phyloP scores from a whole-genome alignment of 92 coral and sea anemone species.

The Palythoa grandis region DNA sequence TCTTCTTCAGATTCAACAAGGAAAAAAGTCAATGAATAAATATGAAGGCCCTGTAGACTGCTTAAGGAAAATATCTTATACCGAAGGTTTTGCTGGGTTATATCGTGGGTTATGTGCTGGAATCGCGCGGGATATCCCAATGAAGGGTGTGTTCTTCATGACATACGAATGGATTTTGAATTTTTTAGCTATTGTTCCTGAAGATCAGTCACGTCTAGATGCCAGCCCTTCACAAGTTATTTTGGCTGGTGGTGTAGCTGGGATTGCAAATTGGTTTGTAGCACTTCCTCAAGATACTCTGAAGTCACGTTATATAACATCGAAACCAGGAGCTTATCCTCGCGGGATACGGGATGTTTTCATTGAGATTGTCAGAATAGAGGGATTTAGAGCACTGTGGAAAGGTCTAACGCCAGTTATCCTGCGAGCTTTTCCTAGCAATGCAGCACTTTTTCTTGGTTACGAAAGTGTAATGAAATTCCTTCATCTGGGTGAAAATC shows the following conservation, averaged over 20 bases:
- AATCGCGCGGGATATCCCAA: conserved; percentile 65
- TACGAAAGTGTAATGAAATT: conserved; percentile 78
- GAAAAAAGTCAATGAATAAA: conserved; percentile 44
- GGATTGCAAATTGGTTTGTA: conserved; percentile 83
- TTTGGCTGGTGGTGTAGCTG: conserved; percentile 85
- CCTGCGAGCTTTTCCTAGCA: conserved; percentile 77
- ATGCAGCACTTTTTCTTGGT: conserved; percentile 86
- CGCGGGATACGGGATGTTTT: conserved; percentile 80
- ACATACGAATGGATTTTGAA: conserved; percentile 76
- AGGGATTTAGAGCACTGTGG: conserved; percentile 72
- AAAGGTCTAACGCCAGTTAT: conserved; percentile 84
- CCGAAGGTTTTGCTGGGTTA: conserved; percentile 69
- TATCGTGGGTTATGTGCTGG: conserved; percentile 80
- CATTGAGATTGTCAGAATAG: conserved; percentile 63
- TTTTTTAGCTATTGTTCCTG: conserved; percentile 31
- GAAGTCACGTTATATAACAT: conserved; percentile 79
- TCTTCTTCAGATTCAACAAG: conserved; percentile 83
- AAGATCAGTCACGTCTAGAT: conserved; percentile 72
- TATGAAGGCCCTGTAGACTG: conserved; percentile 75
- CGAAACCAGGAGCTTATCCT: conserved; percentile 83
- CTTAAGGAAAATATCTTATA: conserved; percentile 54
- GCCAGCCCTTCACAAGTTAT: conserved; percentile 69
- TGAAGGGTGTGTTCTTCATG: conserved; percentile 75
- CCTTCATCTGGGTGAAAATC: neutral
- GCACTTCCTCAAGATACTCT: conserved; percentile 80